Percentiles rank a stretch among this genome's conserved stretches.
These are phyloP conservation scores for Philaethria dido DNA, from an alignment of 2,888 invertebrate species.

Conservation along the genomic window DNA sequence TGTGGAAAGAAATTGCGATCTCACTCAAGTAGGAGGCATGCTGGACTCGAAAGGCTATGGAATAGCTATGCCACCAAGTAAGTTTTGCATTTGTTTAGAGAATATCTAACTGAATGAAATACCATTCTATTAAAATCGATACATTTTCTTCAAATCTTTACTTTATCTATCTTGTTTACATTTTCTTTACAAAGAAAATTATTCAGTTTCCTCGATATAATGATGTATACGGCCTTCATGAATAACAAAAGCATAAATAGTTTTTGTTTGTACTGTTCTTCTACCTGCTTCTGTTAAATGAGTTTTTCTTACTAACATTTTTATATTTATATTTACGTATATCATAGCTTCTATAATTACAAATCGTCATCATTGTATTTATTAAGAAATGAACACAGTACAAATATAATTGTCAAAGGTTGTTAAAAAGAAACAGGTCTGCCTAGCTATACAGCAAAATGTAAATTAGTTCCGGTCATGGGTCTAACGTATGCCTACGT, in stretches of 20 bases:
- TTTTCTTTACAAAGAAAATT: constrained; percentile 2
- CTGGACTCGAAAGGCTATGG: constrained; percentile 98
- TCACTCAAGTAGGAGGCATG: constrained; percentile 95
- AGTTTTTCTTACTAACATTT: not conserved
- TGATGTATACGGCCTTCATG: constrained; percentile 11
- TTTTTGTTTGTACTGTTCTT: not conserved
- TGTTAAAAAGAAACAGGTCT: constrained; percentile 16
- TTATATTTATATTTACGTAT: constrained; percentile 5
- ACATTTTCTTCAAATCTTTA: too few relatives aligned
- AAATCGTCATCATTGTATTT: too few relatives aligned
- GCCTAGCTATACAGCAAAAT: constrained; percentile 20
- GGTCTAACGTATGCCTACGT: constrained; percentile 35
- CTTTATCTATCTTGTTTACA: constrained; percentile 14
- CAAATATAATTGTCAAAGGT: not conserved
- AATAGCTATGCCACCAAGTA: constrained; percentile 96
- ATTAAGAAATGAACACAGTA: too few relatives aligned
- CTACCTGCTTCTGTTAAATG: not conserved
- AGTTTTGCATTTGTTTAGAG: constrained; percentile 53
- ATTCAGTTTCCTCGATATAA: constrained; percentile 11
- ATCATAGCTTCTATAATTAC: not conserved
- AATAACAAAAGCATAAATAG: constrained; percentile 3
- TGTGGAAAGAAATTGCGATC: constrained; percentile 94
- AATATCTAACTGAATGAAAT: not conserved
- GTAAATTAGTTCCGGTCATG: constrained; percentile 38
- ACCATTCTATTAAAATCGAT: too few relatives aligned